Conservation (phyloP, 2,113 vertebrate genomes). For the Calidris pugnax region DNA sequence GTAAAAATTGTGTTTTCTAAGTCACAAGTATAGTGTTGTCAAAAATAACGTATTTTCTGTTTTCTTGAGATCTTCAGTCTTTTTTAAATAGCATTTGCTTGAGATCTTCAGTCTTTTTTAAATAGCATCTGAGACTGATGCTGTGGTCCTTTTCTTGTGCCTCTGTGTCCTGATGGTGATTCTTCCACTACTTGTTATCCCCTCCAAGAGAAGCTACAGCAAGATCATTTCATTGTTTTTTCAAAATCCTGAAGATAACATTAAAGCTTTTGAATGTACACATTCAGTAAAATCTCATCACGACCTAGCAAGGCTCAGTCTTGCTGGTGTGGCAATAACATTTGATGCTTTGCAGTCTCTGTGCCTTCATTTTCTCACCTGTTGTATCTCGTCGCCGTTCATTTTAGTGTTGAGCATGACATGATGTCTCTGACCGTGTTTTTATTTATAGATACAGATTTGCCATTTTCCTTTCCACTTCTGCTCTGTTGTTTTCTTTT, state of each 20-base stretch:
- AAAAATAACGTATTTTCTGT: not conserved
- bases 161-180: not conserved
- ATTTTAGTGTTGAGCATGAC: not conserved
- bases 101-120: not conserved
- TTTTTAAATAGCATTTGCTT: not conserved
- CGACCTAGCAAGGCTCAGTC: not conserved
- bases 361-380: not conserved
- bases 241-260: not conserved
- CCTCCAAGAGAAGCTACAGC: not conserved
- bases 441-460: not conserved
- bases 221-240: not conserved
- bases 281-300: not conserved
- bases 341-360: not conserved
- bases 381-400: rapidly evolving
- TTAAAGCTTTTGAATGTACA: not conserved
- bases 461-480: not conserved
- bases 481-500: not conserved
- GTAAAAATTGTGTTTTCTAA: not conserved
- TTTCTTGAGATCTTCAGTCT: not conserved
- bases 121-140: not conserved
- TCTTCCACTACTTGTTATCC: not conserved
- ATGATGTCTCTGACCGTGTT: not conserved
- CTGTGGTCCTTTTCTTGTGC: not conserved
- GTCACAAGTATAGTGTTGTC: not conserved
- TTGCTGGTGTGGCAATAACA: not conserved